Conservation (phyloP, 2,113 vertebrate species). For the Cyprinus carpio region DNA sequence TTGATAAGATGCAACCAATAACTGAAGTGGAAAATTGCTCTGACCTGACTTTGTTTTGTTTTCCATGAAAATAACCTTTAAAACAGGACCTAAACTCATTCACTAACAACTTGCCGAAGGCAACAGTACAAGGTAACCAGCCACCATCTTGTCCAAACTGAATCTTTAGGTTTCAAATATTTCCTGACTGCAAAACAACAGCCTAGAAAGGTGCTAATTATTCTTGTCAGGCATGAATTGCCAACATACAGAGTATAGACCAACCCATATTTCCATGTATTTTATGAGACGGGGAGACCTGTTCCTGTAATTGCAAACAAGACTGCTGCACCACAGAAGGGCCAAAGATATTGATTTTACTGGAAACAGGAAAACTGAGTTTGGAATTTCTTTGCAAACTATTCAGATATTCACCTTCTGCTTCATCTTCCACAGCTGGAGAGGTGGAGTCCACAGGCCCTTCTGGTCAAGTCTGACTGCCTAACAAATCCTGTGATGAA, state of each 20-base stretch:
- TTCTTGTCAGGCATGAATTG: background rate
- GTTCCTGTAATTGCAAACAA: background rate
- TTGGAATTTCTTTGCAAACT: conserved; percentile 44
- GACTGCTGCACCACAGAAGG: background rate
- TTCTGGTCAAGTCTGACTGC: background rate
- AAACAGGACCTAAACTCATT: conserved; percentile 44
- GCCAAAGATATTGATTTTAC: conserved; percentile 52
- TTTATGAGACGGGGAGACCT: background rate
- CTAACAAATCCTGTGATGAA: background rate
- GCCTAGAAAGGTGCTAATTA: background rate
- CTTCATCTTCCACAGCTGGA: conserved; percentile 53
- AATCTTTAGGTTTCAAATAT: conserved; percentile 1
- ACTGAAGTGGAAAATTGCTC: conserved; percentile 58
- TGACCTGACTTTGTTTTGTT: conserved; percentile 62
- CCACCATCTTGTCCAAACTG: background rate
- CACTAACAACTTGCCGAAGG: conserved; percentile 37
- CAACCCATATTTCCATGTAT: background rate
- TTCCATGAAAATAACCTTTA: conserved; percentile 61
- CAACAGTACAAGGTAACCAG: conserved; percentile 26
- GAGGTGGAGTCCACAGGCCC: background rate
- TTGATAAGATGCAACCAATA: conserved; percentile 54
- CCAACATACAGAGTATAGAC: background rate
- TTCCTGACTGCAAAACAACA: background rate
- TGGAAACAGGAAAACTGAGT: conserved; percentile 53
- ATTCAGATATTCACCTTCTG: conserved; percentile 54